Conservation (phyloP, 2,113 vertebrate species). For the Boleophthalmus pectinirostris region DNA sequence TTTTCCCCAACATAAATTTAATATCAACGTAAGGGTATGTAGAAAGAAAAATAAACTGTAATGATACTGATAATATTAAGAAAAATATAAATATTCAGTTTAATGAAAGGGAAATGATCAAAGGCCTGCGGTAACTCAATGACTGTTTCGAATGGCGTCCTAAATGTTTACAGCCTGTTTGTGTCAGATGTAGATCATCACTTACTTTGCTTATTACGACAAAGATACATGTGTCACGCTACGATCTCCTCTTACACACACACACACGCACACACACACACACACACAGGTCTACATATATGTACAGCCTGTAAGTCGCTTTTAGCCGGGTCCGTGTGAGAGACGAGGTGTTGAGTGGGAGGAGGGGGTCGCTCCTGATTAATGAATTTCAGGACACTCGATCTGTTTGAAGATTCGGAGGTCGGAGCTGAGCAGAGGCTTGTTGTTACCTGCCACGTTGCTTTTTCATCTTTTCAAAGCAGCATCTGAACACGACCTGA, state of each 20-base stretch:
- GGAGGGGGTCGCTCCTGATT: slow-evolving; percentile 32
- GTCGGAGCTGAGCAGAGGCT: slow-evolving; percentile 18
- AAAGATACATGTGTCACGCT: no score
- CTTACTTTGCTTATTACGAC: neutral
- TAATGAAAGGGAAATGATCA: neutral
- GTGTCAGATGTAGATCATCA: neutral
- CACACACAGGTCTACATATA: no score
- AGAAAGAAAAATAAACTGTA: no score
- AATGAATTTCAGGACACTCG: slow-evolving; percentile 31
- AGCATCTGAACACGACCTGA: neutral
- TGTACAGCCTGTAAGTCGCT: neutral
- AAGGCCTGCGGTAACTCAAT: neutral
- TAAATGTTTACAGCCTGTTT: neutral
- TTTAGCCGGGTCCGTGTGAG: neutral
- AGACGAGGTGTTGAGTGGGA: neutral
- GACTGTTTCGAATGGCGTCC: neutral
- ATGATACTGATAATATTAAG: no score
- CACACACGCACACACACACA: no score
- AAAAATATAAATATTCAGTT: no score
- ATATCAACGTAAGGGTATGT: no score
- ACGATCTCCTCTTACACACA: no score
- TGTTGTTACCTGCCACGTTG: slow-evolving; percentile 20
- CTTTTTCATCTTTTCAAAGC: slow-evolving; percentile 13
- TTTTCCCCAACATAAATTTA: no score
- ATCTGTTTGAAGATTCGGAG: slow-evolving; percentile 37